Base-by-base conservation (phyloP, 2,797 vertebrate species). In the Enteromius viviparus region DNA sequence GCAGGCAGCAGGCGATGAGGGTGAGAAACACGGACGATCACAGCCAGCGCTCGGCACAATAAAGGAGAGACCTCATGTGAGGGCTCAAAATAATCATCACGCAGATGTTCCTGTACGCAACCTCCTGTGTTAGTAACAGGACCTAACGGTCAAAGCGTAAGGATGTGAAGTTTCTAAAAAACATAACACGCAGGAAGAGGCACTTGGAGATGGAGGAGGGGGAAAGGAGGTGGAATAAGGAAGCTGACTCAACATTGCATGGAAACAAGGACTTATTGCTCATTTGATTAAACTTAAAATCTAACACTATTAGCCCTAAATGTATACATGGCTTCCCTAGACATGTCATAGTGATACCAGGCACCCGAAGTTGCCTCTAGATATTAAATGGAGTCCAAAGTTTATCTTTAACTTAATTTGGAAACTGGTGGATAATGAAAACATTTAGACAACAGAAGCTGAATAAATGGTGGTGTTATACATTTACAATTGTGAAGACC, bases 201-300 rank as follows among this genome's bases (percentile, higher is more conserved):
- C 68, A 66, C 23, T 75, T 19, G 32, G 69, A 64, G 82, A 66
- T 34, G 58, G 62, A 49, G 42, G 83, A 47, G 86, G 89, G 82
- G 85, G 23, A 58, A 62, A 62, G 34, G 81, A 47, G 86, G 86
- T 82, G 85, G 11, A 65, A 62, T 49, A 51, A 76, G 90, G 89
- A 92, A 89, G 87, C 69, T 87, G 89, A 87, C 87, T 82, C 85
- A 11, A 49, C 78, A 83, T 80, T 77, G 51, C 17, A 64, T 85
- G 87, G 88, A 91, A 91, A 86, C 12, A 65, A 81, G 71, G 51
- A 64, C 42, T 23, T 64, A 29, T 1, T 34, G 17, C 60, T 12
- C 40, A 21, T 65, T 32, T 15, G 15, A 29, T 47, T 29, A 21
- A 17, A n/a, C 60, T 49, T 78, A 21, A 79, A 40, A 68, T 55